Conservation (phyloP, 1,140 invertebrate species). For the Drosophila virilis region DNA sequence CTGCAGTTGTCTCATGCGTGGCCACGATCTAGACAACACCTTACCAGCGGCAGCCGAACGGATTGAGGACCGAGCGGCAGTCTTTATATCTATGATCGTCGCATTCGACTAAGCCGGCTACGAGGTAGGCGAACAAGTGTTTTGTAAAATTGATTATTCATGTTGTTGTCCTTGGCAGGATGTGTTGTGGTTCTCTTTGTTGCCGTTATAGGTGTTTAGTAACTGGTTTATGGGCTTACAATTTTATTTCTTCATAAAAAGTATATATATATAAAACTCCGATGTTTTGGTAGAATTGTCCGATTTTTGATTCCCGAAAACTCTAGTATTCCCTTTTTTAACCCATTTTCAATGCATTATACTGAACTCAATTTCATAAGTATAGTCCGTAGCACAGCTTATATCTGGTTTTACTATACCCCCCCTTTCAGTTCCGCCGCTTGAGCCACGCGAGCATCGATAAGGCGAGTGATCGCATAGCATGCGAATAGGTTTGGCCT, state of each 20-base stretch:
- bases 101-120: slow-evolving; percentile 8
- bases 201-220: slow-evolving; percentile 16
- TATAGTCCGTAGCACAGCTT: background rate
- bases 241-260: too few relatives aligned
- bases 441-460: slow-evolving; percentile 61
- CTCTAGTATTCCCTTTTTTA: background rate
- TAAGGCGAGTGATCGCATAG: slow-evolving; percentile 58
- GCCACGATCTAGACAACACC: slow-evolving; percentile 73
- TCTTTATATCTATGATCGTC: slow-evolving; percentile 68
- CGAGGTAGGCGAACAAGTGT: slow-evolving; percentile 59
- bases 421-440: slow-evolving; percentile 11
- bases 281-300: too few relatives aligned
- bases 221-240: slow-evolving; percentile 4
- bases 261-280: too few relatives aligned
- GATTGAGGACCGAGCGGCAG: slow-evolving; percentile 16
- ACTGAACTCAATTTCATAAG: background rate
- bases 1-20: slow-evolving; percentile 68
- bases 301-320: background rate
- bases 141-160: slow-evolving; percentile 82
- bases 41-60: slow-evolving; percentile 34
- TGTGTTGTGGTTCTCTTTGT: slow-evolving; percentile 15
- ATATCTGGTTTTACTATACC: background rate
- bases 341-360: background rate
- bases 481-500: slow-evolving; percentile 71
- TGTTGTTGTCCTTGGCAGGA: slow-evolving; percentile 64